These are phyloP conservation scores for Orientallactaga sibirica DNA, from an alignment of 2,797 vertebrate genomes.

Conservation along the genomic window DNA sequence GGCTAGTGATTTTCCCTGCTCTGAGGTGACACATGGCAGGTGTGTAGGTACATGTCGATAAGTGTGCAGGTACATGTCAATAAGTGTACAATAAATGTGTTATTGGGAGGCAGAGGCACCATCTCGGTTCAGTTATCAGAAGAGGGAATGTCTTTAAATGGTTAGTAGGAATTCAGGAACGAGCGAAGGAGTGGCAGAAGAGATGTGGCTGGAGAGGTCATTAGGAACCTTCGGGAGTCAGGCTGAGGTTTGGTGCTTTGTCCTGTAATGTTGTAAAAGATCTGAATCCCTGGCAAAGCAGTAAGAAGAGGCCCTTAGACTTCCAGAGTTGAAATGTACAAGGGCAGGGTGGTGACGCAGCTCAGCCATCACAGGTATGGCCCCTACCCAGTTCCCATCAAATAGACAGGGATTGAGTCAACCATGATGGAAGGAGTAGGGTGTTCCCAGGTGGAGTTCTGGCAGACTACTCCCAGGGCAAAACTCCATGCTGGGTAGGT, in stretches of 20 bases:
- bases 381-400: background rate
- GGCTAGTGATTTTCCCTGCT: background rate
- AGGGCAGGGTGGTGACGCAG: background rate
- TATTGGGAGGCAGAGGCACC: no score
- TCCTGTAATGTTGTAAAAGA: background rate
- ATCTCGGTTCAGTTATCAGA: background rate
- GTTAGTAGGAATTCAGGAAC: background rate
- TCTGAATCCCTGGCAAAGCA: background rate
- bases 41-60: background rate
- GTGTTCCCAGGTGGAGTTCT: rapidly evolving
- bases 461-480: background rate
- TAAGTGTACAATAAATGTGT: no score
- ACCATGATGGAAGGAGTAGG: rapidly evolving
- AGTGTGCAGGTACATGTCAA: background rate
- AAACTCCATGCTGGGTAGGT: no score
- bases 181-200: background rate
- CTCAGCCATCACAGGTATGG: background rate
- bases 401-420: background rate
- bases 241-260: background rate
- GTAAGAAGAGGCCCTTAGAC: background rate
- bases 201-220: background rate
- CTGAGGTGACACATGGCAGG: background rate
- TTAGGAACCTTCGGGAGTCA: no score
- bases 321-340: background rate
- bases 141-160: background rate